phyloP scores from a whole-genome alignment of 2,797 vertebrate genomes.

The Hapalemur alaotrensis region DNA sequence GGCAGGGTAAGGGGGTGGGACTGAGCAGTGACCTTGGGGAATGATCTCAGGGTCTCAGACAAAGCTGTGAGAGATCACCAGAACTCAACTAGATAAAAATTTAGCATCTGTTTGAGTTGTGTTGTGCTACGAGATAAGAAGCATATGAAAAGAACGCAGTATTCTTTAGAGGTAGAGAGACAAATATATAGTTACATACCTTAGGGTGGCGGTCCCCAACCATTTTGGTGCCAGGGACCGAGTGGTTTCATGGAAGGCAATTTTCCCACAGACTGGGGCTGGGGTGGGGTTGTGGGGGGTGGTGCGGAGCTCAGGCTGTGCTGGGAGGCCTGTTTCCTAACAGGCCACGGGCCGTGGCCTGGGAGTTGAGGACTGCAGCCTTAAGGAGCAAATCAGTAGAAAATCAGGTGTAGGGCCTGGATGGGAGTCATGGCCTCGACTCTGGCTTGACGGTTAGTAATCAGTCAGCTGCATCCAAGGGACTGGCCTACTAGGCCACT shows the following conservation, averaged over 20 bases:
- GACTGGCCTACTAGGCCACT: neutral
- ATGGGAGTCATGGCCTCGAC: neutral
- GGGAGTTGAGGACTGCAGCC: too few relatives aligned
- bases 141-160: neutral
- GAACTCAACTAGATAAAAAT: neutral
- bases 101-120: neutral
- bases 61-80: neutral
- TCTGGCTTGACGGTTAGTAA: neutral
- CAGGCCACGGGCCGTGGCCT: too few relatives aligned
- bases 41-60: neutral
- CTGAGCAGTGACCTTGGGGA: neutral
- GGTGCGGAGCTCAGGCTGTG: too few relatives aligned
- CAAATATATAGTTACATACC: neutral
- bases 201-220: neutral
- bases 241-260: too few relatives aligned
- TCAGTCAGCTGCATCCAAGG: neutral
- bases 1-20: neutral
- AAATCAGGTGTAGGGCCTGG: neutral
- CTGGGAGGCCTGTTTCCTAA: too few relatives aligned
- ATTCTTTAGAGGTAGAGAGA: neutral
- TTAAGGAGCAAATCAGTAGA: neutral
- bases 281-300: too few relatives aligned
- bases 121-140: neutral
- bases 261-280: too few relatives aligned
- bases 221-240: too few relatives aligned